Percentiles rank a stretch among this genome's conserved stretches.
phyloP scores from a whole-genome alignment of 2,888 invertebrate genomes.

The Mesoligia furuncula region DNA sequence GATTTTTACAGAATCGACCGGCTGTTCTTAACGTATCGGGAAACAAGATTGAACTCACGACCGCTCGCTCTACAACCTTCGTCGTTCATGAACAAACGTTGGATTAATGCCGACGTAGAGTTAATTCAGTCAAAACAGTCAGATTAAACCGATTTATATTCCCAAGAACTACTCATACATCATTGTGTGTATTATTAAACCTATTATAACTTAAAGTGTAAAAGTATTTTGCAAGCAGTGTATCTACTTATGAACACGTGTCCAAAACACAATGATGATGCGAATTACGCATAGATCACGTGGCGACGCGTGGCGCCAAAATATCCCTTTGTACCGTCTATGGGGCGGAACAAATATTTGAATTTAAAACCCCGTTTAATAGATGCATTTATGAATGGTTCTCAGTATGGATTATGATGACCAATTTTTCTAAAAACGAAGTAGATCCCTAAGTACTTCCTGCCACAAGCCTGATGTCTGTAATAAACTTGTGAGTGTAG shows the following conservation, averaged over 20 bases:
- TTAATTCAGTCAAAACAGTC: not conserved
- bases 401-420: slow-evolving; percentile 11
- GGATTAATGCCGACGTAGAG: not conserved
- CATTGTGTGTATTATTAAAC: too few relatives aligned
- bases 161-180: slow-evolving; percentile 21
- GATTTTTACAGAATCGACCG: too few relatives aligned
- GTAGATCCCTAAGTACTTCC: not conserved
- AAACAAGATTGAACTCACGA: slow-evolving; percentile 1
- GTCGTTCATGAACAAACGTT: not conserved
- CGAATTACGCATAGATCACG: slow-evolving; percentile 76
- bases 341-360: slow-evolving; percentile 86
- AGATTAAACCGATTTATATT: slow-evolving; percentile 28
- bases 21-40: too few relatives aligned
- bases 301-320: slow-evolving; percentile 81
- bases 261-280: slow-evolving; percentile 64
- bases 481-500: not conserved
- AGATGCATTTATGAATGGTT: slow-evolving; percentile 65
- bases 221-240: slow-evolving; percentile 62
- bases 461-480: not conserved
- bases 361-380: slow-evolving; percentile 78
- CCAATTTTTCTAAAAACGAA: too few relatives aligned
- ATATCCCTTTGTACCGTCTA: slow-evolving; percentile 73
- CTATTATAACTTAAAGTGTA: slow-evolving; percentile 44
- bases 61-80: not conserved
- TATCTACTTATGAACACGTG: slow-evolving; percentile 71